These are phyloP conservation scores for Willisornis vidua DNA, from an alignment of 2,113 vertebrate genomes.

Conservation along the genomic window DNA sequence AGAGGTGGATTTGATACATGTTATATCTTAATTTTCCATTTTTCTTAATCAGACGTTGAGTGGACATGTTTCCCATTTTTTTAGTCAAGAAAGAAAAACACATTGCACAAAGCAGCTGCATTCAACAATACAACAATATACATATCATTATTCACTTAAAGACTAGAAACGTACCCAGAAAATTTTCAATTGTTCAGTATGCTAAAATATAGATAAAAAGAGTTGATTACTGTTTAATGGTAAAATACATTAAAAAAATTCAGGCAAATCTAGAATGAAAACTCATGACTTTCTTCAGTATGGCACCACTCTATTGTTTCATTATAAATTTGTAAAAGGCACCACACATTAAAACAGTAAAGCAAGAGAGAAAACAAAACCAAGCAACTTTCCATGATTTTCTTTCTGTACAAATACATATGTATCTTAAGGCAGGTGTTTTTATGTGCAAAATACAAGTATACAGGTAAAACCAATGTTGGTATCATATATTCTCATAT, in stretches of 20 bases:
- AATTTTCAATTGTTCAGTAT: slow-evolving; percentile 47
- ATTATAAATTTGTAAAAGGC: slow-evolving; percentile 84
- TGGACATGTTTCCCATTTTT: slow-evolving; percentile 40
- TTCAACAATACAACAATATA: slow-evolving; percentile 51
- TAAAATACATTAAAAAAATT: slow-evolving; percentile 70
- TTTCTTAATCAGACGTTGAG: slow-evolving; percentile 24
- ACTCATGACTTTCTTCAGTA: slow-evolving; percentile 55
- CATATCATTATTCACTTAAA: slow-evolving; percentile 40
- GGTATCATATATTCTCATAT: slow-evolving; percentile 63
- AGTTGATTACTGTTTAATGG: slow-evolving; percentile 67
- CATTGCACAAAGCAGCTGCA: slow-evolving; percentile 54
- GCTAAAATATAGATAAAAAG: slow-evolving; percentile 69
- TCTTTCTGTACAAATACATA: slow-evolving; percentile 69
- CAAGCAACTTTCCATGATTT: slow-evolving; percentile 56
- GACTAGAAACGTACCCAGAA: slow-evolving; percentile 47
- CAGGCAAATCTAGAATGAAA: slow-evolving; percentile 65
- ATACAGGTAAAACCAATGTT: slow-evolving; percentile 71
- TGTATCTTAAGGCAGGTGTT: slow-evolving; percentile 80
- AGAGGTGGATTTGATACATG: slow-evolving; percentile 45
- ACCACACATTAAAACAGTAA: slow-evolving; percentile 87
- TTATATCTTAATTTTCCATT: slow-evolving; percentile 30
- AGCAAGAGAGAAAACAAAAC: slow-evolving; percentile 70
- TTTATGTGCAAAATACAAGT: slow-evolving; percentile 77
- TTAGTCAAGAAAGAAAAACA: slow-evolving; percentile 46
- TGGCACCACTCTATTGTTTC: slow-evolving; percentile 62